Percentiles rank a stretch among this genome's conserved stretches.
phyloP scores from a whole-genome alignment of 1,140 invertebrate species.

The Drosophila simulans region DNA sequence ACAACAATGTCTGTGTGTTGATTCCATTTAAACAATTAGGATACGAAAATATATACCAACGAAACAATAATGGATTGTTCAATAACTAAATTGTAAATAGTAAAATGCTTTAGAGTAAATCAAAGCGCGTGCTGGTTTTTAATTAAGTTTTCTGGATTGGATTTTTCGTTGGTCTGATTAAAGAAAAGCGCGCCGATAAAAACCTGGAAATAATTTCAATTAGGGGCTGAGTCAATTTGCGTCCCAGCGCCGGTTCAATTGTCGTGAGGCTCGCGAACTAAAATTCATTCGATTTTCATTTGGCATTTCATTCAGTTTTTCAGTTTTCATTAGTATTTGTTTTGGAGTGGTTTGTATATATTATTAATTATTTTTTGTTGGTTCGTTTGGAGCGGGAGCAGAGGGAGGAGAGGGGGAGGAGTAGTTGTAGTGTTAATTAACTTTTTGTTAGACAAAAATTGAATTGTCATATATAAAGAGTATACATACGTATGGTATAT shows the following conservation, averaged over 20 bases:
- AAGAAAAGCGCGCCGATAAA: slow-evolving; percentile 80
- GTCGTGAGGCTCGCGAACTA: slow-evolving; percentile 94
- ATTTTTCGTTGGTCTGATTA: slow-evolving; percentile 48
- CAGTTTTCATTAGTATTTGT: slow-evolving; percentile 23
- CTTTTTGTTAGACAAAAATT: slow-evolving; percentile 59
- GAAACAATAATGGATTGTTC: slow-evolving; percentile 1
- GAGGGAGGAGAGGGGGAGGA: slow-evolving; percentile 63
- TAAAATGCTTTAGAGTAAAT: slow-evolving; percentile 57
- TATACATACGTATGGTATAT: slow-evolving; percentile 23
- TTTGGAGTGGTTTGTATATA: slow-evolving; percentile 34
- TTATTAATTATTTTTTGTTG: slow-evolving; percentile 2
- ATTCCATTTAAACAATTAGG: slow-evolving; percentile 32
- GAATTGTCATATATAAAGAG: slow-evolving; percentile 56
- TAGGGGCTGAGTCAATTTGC: slow-evolving; percentile 93
- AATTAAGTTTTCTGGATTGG: slow-evolving; percentile 30
- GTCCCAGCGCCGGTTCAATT: slow-evolving; percentile 93
- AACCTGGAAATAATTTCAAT: slow-evolving; percentile 96
- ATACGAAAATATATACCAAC: slow-evolving; percentile 8
- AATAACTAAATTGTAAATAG: slow-evolving; percentile 37
- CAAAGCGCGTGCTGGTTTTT: slow-evolving; percentile 72
- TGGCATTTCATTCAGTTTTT: slow-evolving; percentile 34
- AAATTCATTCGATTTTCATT: slow-evolving; percentile 37
- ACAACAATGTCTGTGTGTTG: slow-evolving; percentile 9
- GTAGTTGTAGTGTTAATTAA: slow-evolving; percentile 79
- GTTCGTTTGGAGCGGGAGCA: slow-evolving; percentile 33